Base-by-base conservation (phyloP, 1,140 invertebrate species). In the Apis dorsata region DNA sequence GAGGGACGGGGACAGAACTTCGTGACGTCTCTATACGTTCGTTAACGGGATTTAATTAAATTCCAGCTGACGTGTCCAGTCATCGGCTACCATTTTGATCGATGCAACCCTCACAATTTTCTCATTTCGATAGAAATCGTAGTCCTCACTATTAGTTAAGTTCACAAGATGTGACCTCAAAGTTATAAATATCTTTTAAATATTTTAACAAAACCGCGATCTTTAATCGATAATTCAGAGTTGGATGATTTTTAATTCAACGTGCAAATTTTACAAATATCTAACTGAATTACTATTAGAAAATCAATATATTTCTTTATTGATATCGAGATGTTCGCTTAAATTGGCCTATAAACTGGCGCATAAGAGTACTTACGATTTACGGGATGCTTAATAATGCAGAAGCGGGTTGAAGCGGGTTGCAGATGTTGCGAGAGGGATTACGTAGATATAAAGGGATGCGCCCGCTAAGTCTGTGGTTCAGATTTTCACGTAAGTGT, bases 401-500 rank as follows among this genome's bases (percentile, higher is more conserved):
- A 51, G 34, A 44, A 7, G 60, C 66, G 11, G 51, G 74, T 19
- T 77, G 62, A 44, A 44, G 60, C 55, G 19, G 51, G 74, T 19
- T 77, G 62, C 74, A 66, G 51, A 55, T 76, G 74, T 19, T 51
- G 74, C 60, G 24, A 63, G n/a, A 55, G 24, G 62, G 51, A 77
- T 55, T 77, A 66, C 28, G 12, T 15, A 19, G 24, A 66, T 44
- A 55, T 44, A 55, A 66, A 66, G 12, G 74, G 62, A 77, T 53
- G 19, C 28, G 13, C 28, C 34, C 24, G 12, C 19, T 65, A 10
- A 53, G n/a, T 65, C 19, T 65, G 60, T n/a, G 24, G 49, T 76
- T 65, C n/a, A 4, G 44, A n/a, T 49, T 17, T 63, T 63, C 28
- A n/a, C n/a, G n/a, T 21, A 65, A 76, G 49, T 53, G 17, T 21